Percentiles rank a stretch among this genome's conserved stretches.
These are phyloP conservation scores for Pissodes strobi DNA, from an alignment of 1,140 invertebrate genomes.

Conservation along the genomic window DNA sequence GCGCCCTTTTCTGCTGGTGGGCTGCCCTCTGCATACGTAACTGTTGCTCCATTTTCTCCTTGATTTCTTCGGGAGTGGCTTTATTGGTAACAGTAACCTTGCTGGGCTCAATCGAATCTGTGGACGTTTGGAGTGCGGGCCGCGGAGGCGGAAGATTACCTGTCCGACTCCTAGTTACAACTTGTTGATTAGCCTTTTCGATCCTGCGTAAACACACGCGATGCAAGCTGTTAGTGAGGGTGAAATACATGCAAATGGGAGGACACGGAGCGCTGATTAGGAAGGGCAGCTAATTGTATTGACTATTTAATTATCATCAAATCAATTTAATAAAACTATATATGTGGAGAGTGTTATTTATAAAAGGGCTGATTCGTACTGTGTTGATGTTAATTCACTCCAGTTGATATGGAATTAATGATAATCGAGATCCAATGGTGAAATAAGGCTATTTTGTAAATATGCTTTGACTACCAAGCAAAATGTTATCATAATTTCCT, in stretches of 20 bases:
- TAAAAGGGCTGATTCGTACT: too few species aligned
- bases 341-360: too few species aligned
- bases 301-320: neutral
- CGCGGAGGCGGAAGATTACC: slow-evolving; percentile 66
- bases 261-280: neutral
- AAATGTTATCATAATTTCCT: too few species aligned
- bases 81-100: slow-evolving; percentile 60
- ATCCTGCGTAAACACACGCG: slow-evolving; percentile 61
- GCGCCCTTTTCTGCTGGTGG: slow-evolving; percentile 80
- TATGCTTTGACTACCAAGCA: too few species aligned
- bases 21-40: slow-evolving; percentile 82
- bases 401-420: too few species aligned
- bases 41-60: slow-evolving; percentile 90
- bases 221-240: slow-evolving; percentile 48
- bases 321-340: too few species aligned
- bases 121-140: slow-evolving; percentile 46
- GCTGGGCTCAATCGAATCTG: slow-evolving; percentile 25
- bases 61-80: slow-evolving; percentile 77
- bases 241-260: too few species aligned
- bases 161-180: slow-evolving; percentile 75
- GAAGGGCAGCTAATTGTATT: neutral
- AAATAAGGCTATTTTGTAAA: too few species aligned
- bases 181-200: slow-evolving; percentile 68
- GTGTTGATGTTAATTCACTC: too few species aligned
- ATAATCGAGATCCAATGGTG: too few species aligned